A percentile compares a stretch with the other conserved stretches of the same genome.
Conservation (phyloP, 1,140 invertebrate species). For the Wasmannia auropunctata region DNA sequence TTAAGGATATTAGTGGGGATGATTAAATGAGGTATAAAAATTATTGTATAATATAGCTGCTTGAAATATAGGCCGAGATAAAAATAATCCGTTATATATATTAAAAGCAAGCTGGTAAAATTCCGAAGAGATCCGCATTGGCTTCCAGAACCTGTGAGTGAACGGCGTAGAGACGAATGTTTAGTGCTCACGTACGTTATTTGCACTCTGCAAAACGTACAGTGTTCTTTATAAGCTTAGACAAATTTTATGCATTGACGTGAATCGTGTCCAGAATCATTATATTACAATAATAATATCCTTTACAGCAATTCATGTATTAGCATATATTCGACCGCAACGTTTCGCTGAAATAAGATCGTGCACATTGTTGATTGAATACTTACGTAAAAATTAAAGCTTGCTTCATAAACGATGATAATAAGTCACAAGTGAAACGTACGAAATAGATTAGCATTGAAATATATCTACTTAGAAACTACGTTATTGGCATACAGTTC, state of each 20-base stretch:
- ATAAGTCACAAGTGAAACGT: conserved; percentile 23
- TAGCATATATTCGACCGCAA: conserved; percentile 32
- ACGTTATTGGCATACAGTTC: background rate
- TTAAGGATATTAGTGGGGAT: conserved; percentile 74
- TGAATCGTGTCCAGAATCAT: conserved; percentile 78
- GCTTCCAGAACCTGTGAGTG: conserved; percentile 83
- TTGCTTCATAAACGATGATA: conserved; percentile 1
- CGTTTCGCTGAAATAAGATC: conserved; percentile 50
- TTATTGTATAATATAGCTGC: conserved; percentile 63
- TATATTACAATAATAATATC: conserved; percentile 39
- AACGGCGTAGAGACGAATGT: conserved; percentile 68
- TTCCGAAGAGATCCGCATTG: conserved; percentile 79
- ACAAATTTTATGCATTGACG: conserved; percentile 64
- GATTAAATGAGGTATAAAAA: conserved; percentile 66
- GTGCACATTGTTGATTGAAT: conserved; percentile 30
- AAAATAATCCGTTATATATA: conserved; percentile 75
- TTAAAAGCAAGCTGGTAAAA: conserved; percentile 82
- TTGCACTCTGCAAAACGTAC: conserved; percentile 43
- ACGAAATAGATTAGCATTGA: background rate
- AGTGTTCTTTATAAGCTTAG: conserved; percentile 37
- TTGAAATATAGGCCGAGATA: conserved; percentile 71
- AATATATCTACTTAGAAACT: conserved; percentile 14
- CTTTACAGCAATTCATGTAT: background rate
- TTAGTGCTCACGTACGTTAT: conserved; percentile 62
- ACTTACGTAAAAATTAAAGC: conserved; percentile 41